Conservation (phyloP, 2,797 vertebrate genomes). For the Gallinago solitaria region DNA sequence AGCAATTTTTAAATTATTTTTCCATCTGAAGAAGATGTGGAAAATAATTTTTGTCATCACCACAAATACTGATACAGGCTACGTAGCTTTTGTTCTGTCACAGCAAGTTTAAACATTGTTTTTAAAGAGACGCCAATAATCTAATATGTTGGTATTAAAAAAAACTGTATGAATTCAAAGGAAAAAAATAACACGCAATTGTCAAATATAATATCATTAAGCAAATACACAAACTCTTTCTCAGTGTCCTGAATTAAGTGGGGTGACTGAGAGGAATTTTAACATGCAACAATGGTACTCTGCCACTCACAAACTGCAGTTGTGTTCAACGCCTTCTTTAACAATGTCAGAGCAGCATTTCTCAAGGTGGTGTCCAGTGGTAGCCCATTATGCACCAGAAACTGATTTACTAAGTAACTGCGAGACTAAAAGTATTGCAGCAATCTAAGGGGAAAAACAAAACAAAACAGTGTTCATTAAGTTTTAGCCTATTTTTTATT, state of each 20-base stretch:
- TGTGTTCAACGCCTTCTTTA: background rate
- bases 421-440: background rate
- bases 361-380: background rate
- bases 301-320: background rate
- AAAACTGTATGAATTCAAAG: background rate
- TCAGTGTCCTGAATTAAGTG: background rate
- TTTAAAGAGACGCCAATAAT: background rate
- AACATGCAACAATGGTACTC: fast-evolving
- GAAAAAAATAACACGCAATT: background rate
- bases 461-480: background rate
- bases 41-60: background rate
- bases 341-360: background rate
- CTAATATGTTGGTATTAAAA: background rate
- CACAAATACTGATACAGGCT: background rate
- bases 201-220: background rate
- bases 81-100: background rate
- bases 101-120: background rate
- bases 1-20: background rate
- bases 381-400: background rate
- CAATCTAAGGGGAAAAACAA: background rate
- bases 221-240: background rate
- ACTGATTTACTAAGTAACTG: background rate
- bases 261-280: background rate
- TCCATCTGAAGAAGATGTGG: background rate
- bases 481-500: background rate